Conservation (phyloP, 2,113 vertebrate genomes). For the Oryzias curvinotus region DNA sequence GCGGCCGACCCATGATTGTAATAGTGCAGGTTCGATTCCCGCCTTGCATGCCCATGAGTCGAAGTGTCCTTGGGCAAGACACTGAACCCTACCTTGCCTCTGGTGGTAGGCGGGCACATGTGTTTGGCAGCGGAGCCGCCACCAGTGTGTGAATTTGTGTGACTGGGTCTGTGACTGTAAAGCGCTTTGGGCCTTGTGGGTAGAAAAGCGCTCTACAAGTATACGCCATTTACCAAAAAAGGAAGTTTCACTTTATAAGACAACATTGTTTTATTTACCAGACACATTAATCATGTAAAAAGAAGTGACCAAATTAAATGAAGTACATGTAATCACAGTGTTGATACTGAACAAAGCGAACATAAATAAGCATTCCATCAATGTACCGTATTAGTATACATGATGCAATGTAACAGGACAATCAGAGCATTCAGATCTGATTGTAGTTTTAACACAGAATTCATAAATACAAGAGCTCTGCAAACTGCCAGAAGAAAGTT, state of each 20-base stretch:
- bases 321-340: constrained; percentile 78
- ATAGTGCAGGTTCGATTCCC: no score
- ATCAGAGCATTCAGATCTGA: constrained; percentile 65
- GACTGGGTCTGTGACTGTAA: no score
- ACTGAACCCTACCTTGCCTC: no score
- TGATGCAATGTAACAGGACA: constrained; percentile 59
- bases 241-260: constrained; percentile 43
- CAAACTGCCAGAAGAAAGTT: constrained; percentile 20
- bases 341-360: constrained; percentile 77
- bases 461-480: constrained; percentile 55
- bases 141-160: no score
- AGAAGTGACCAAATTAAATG: constrained; percentile 70
- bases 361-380: constrained; percentile 69
- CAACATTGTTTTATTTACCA: constrained; percentile 77
- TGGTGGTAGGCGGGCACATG: no score
- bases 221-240: no score
- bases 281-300: constrained; percentile 82
- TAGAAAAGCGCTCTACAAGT: no score
- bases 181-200: no score
- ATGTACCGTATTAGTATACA: constrained; percentile 67
- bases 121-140: no score
- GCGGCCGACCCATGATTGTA: no score
- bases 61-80: no score
- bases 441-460: constrained; percentile 51
- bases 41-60: no score